Base-by-base conservation (phyloP, 2,888 invertebrate genomes). In the Tromatobia lineatoria region DNA sequence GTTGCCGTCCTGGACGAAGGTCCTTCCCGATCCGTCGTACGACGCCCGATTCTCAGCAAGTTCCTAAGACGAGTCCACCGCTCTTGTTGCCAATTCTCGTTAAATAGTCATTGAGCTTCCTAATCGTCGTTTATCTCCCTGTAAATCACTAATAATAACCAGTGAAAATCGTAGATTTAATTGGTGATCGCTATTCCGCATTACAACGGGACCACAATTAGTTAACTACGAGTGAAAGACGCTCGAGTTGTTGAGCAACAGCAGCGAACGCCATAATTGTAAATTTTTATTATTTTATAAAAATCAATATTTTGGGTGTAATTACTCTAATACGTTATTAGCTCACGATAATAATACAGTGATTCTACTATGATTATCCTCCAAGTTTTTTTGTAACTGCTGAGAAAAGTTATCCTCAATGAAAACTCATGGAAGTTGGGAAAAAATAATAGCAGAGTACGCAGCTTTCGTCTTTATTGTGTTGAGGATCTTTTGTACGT, bases 1-100 rank as follows among this genome's bases (percentile, higher is more conserved):
- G 92, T 96, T 95, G 94, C 95, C 96, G 92, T 92, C 91, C 92
- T 90, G 92, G 90, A 91, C 91, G 92, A 91, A 91, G 89, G 92
- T 91, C 92, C 91, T 90, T 90, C 88, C 54, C 73, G 89, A 86
- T 88, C 87, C 88, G 87, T 69, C 74, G 64, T 61, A 75, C 50
- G 75, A 74, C 79, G 74, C 74, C 34, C 74, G 54, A 47, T 59
- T 52, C 69, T 54, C 8, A 42, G 54, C 29, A n/a, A 50, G 59
- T 38, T 75, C 59, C 42, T 64, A 57, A 50, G 47, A 66, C 42
- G 66, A 66, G 66, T 66, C 47, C 66, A 66, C n/a, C 23, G 23
- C 6, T 47, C 42, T 66, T 42, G 66, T 66, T 66, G 15, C 34
- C 61, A 38, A 61, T 29, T 61, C 15, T 61, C 7, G 15, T 38